Conservation (phyloP, 2,113 vertebrate genomes). For the Heterocephalus glaber region DNA sequence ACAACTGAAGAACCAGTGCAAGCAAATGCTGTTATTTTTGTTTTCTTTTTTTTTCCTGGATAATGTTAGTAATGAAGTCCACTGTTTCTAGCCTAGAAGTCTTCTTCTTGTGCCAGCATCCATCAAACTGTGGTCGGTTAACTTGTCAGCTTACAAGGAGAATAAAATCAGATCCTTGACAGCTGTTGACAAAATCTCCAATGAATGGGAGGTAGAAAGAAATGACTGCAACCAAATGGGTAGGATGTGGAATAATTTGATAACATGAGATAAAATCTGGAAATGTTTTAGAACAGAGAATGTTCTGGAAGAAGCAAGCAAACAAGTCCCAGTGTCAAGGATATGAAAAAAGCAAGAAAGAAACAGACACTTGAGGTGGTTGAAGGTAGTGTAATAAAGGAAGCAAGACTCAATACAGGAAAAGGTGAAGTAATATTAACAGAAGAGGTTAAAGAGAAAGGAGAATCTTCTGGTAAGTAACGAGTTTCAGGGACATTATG, state of each 20-base stretch:
- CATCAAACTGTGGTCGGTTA: not conserved
- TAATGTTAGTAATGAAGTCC: not conserved
- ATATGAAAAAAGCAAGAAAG: not conserved
- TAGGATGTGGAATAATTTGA: not conserved
- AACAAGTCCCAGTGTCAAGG: not conserved
- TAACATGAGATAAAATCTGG: not conserved
- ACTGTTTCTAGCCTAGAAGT: not conserved
- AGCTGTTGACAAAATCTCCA: constrained; percentile 28
- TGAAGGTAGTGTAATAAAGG: not conserved
- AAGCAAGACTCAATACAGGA: not conserved
- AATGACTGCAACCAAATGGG: not conserved
- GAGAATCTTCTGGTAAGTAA: not conserved
- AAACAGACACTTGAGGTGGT: not conserved
- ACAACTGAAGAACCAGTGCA: not conserved
- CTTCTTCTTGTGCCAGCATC: not conserved
- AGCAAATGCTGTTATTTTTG: not conserved
- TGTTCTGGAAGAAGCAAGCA: not conserved
- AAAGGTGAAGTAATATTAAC: not conserved
- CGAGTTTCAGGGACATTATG: not conserved
- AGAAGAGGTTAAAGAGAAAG: not conserved
- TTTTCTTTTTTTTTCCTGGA: not conserved
- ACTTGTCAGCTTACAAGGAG: not conserved
- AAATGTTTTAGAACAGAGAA: constrained; percentile 30
- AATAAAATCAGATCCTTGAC: constrained; percentile 7
- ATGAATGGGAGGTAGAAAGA: not conserved